phyloP scores from a whole-genome alignment of 2,797 vertebrate genomes.

The Cyclura pinguis region DNA sequence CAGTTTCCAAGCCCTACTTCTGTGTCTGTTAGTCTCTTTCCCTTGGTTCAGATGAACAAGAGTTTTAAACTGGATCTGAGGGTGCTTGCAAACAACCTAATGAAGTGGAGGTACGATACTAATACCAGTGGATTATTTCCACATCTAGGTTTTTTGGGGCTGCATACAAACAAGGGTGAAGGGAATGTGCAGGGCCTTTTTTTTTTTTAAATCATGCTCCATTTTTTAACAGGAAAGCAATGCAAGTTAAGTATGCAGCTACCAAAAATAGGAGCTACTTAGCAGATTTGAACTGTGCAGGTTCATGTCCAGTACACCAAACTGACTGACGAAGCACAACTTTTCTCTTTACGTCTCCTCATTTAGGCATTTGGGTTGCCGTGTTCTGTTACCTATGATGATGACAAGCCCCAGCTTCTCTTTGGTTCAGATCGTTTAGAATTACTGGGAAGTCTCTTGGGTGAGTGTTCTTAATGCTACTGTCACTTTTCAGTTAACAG shows the following conservation, averaged over 20 bases:
- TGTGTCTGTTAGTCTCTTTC: neutral
- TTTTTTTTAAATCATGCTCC: neutral
- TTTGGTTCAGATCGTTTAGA: constrained; percentile 96
- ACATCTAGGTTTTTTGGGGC: neutral
- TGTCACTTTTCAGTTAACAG: neutral
- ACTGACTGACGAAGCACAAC: neutral
- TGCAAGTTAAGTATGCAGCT: neutral
- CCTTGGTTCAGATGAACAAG: neutral
- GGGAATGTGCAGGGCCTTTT: neutral
- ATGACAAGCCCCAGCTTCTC: constrained; percentile 83
- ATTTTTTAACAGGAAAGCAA: neutral
- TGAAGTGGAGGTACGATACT: neutral
- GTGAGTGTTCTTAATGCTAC: constrained; percentile 78
- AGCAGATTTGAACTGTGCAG: neutral
- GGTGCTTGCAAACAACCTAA: neutral
- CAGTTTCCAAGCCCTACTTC: neutral
- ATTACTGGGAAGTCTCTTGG: constrained; percentile 87
- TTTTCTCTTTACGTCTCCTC: neutral
- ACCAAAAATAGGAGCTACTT: neutral
- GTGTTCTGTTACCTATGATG: constrained; percentile 83
- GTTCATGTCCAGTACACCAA: neutral
- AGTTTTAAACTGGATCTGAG: neutral
- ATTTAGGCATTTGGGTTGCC: constrained; percentile 92
- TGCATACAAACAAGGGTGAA: neutral
- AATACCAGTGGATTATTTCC: neutral